Percentiles rank a stretch among this genome's conserved stretches.
phyloP scores from a whole-genome alignment of 2,888 invertebrate species.

The Nephrotoma guestfalica region DNA sequence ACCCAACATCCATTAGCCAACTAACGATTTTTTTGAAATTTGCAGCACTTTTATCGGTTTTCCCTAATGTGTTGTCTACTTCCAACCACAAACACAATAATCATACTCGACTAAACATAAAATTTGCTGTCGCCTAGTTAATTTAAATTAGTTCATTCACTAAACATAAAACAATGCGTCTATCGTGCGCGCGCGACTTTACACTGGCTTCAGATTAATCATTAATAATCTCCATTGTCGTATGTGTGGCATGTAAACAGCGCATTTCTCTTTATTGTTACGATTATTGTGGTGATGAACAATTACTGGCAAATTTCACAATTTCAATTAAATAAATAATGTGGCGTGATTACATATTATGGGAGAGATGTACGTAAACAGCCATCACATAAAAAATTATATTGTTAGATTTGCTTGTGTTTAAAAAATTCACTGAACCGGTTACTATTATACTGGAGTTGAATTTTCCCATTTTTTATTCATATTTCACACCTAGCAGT shows the following conservation, averaged over 20 bases:
- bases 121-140: neutral
- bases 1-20: neutral
- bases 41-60: neutral
- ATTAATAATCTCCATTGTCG: neutral
- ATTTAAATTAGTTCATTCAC: neutral
- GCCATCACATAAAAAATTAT: neutral
- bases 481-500: too few relatives aligned
- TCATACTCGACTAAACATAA: neutral
- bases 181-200: neutral
- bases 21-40: neutral
- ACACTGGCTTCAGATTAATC: neutral
- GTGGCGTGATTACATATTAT: neutral
- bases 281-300: neutral
- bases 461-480: too few relatives aligned
- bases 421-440: neutral
- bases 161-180: neutral
- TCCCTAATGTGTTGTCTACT: neutral
- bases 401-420: neutral
- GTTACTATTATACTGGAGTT: neutral
- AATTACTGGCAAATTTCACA: neutral
- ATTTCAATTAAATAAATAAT: neutral
- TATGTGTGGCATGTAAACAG: neutral
- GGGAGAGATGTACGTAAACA: neutral
- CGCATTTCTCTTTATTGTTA: neutral
- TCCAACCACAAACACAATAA: neutral